These are phyloP conservation scores for Castor canadensis DNA, from an alignment of 2,113 vertebrate species.

Conservation along the genomic window DNA sequence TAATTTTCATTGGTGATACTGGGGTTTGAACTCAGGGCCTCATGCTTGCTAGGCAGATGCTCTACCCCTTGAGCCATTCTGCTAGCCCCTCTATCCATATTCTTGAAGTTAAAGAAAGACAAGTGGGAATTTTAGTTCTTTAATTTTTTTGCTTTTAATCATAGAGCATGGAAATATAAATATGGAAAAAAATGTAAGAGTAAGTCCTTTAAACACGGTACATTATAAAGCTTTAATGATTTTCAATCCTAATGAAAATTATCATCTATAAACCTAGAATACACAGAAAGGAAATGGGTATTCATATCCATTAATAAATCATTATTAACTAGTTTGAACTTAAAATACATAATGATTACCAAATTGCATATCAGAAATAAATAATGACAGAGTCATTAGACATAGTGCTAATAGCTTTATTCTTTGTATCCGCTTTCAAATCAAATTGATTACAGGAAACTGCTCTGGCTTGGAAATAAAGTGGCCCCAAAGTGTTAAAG, in stretches of 20 bases:
- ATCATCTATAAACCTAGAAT: neutral
- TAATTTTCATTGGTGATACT: too few species aligned
- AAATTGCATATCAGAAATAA: neutral
- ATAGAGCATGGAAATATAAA: neutral
- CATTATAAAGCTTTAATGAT: neutral
- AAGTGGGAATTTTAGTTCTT: neutral
- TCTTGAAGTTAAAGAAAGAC: neutral
- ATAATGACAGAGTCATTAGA: neutral
- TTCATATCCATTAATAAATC: neutral
- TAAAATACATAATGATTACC: neutral
- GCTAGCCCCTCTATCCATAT: too few species aligned
- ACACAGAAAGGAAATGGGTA: neutral
- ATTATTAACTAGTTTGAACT: neutral
- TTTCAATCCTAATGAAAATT: neutral
- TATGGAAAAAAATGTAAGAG: neutral
- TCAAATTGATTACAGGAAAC: neutral
- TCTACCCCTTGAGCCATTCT: too few species aligned
- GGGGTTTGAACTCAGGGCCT: too few species aligned
- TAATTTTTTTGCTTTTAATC: neutral
- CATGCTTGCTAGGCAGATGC: too few species aligned
- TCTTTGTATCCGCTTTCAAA: neutral
- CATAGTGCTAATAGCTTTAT: neutral
- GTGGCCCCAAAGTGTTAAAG: neutral
- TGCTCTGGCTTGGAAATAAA: neutral
- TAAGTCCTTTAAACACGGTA: fast-evolving